Evolutionary conservation across 1,140 invertebrate species (phyloP).

Genomic region (Euura saliciscinereae): DNA sequence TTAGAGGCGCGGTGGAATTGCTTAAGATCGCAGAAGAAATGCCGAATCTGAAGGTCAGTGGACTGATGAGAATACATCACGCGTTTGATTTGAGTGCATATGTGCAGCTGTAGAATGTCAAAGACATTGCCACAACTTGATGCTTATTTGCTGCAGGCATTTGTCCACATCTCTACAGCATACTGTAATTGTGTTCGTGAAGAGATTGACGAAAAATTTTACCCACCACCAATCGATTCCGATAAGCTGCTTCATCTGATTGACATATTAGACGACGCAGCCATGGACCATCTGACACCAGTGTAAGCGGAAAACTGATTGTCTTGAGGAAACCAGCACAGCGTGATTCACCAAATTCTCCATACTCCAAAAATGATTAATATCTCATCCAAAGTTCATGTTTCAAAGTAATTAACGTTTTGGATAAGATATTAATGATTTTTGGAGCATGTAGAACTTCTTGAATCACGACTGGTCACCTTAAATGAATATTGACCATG

Average conservation of each 20-base stretch:
- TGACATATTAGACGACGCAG: slow-evolving; percentile 52
- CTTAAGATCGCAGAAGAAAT: slow-evolving; percentile 68
- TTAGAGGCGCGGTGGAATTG: slow-evolving; percentile 66
- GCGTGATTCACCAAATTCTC: too few species aligned
- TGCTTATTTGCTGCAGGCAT: slow-evolving; percentile 33
- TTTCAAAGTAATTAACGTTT: too few species aligned
- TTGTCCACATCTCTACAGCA: slow-evolving; percentile 69
- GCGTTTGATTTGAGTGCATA: too few species aligned
- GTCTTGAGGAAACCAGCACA: too few species aligned
- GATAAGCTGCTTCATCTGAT: slow-evolving; percentile 57
- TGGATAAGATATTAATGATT: too few species aligned
- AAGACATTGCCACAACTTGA: too few species aligned
- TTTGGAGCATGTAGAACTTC: too few species aligned
- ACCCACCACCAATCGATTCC: slow-evolving; percentile 53
- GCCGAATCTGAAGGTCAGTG: slow-evolving; percentile 67
- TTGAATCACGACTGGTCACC: too few species aligned
- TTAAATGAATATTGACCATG: too few species aligned
- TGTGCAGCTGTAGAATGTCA: background rate
- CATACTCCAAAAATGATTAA: too few species aligned
- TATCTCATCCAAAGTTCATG: too few species aligned
- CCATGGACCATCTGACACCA: slow-evolving; percentile 49
- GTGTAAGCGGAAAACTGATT: slow-evolving; percentile 41
- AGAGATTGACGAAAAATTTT: slow-evolving; percentile 68
- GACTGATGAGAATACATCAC: background rate
- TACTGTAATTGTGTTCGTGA: slow-evolving; percentile 69